Base-by-base conservation (phyloP, 2,113 vertebrate genomes). In the Glaucomys volans region DNA sequence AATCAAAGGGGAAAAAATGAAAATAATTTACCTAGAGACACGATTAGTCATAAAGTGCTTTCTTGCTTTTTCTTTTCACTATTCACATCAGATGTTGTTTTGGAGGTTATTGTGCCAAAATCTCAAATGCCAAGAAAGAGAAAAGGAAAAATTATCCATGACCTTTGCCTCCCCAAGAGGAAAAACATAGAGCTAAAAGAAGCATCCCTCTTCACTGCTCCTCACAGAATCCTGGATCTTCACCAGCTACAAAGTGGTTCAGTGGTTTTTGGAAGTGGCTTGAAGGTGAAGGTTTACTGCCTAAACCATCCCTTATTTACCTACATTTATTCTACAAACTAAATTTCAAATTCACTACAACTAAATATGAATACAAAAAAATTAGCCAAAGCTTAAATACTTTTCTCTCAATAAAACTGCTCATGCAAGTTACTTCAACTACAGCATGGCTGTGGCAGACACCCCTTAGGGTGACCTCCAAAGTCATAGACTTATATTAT, bases 31-130 rank as follows among this genome's bases (percentile, higher is more conserved):
- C 93, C 82, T 85, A 47, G 74, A 96, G 57, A 88, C 62, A 75
- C 40, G 54, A 90, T 95, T 92, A 97, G 50, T 94, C 89, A 92
- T 81, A 90, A 91, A 76, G 62, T 76, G 10, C 32, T 67, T 89
- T 96, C 80, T 69, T 93, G 72, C 20, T 79, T 92, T 91, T 96
- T 86, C 79, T 84, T 80, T 54, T 80, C 77, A 69, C 72, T 90
- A 62, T 90, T 96, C 80, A 83, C 52, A 88, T 92, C 90, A 96
- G 83, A 95, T 97, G 90, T 96, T 96, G 95, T 92, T 95, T 97
- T 97, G 91, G 85, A 94, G 50, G 42, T 91, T 88, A 94, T 80
- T 95, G 66, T 95, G 94, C 90, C 96, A 95, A 95, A 91, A 74
- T 91, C 66, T 90, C 93, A 95, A 75, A 85, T 75, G 86, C 72